Evolutionary conservation across 2,113 vertebrate genomes (phyloP).

Genomic region (Ceratotherium simum): DNA sequence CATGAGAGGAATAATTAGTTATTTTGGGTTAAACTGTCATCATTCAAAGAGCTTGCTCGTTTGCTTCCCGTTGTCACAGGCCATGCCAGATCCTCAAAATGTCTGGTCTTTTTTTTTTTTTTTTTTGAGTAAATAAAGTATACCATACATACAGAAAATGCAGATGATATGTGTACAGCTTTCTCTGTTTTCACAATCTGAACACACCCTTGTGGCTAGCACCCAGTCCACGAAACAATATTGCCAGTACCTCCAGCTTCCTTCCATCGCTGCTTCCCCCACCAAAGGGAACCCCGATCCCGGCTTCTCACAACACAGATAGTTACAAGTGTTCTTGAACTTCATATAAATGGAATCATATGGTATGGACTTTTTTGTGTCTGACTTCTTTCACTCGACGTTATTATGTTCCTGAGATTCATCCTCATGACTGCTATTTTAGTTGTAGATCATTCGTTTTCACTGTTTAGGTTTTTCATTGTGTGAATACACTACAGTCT

Average conservation of each 20-base stretch:
- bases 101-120: background rate
- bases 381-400: background rate
- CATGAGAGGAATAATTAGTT: background rate
- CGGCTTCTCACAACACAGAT: rapidly evolving
- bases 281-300: rapidly evolving
- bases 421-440: background rate
- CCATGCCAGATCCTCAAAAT: background rate
- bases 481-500: rapidly evolving
- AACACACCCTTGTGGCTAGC: background rate
- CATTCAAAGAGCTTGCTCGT: background rate
- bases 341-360: background rate
- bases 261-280: background rate
- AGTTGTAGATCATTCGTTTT: background rate
- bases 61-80: background rate
- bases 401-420: background rate
- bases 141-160: background rate
- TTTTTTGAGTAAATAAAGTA: background rate
- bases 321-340: background rate
- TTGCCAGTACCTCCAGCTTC: no score
- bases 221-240: background rate
- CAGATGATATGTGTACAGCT: background rate
- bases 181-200: background rate
- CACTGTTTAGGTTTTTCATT: background rate
- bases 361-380: background rate
- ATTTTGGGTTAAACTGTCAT: background rate